Base-by-base conservation (phyloP, 2,113 vertebrate species). In the Neolamprologus longior region DNA sequence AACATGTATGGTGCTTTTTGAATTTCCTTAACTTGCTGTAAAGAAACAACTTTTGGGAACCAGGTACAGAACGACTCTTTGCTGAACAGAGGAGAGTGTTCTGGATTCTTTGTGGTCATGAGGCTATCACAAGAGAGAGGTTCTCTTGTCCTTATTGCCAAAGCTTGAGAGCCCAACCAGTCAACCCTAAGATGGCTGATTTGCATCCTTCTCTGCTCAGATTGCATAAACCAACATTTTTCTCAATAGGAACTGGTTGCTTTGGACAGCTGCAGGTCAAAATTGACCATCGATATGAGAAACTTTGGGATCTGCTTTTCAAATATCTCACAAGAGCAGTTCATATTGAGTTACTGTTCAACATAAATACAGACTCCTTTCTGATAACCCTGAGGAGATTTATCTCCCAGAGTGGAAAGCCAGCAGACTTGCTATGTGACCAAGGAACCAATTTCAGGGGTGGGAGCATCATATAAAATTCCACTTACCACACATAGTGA, bases 111-210 rank as follows among this genome's bases (percentile, higher is more conserved):
- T 7, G 54, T 13, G 21, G 21, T 24, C 21, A 7, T 9, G 26
- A 17, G 0, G 26, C 26, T 31, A 9, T 61, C 26, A 31, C 14
- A 61, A 3, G 26, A 17, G 14, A 61, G 5, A 0, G 0, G 13
- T 28, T 26, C 13, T 58, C 4, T 58, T 58, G 55, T 58, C 55
- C 24, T 17, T 0, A 17, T 31, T 9, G 6, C 7, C 8, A 9
- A 58, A 61, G 1, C 26, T 61, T 0, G 14, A 61, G 8, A 17
- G 40, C n/a, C 21, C 37, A 76, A 45, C 21, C 68, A 40, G n/a
- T 37, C 19, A 42, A 42, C 37, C 21, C 21, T 14, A 76, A 45
- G n/a, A 28, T 58, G 24, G 55, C 55, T 28, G 7, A 58, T 6
- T 24, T 76, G 13, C 40, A 37, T 40, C 40, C n/a, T 45, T 14